Percentiles rank a stretch among this genome's conserved stretches.
Evolutionary conservation across 30 jellyfish, hydroid and myxozoan species (phyloP).

Genomic region (Chrysaora quinquecirrha): DNA sequence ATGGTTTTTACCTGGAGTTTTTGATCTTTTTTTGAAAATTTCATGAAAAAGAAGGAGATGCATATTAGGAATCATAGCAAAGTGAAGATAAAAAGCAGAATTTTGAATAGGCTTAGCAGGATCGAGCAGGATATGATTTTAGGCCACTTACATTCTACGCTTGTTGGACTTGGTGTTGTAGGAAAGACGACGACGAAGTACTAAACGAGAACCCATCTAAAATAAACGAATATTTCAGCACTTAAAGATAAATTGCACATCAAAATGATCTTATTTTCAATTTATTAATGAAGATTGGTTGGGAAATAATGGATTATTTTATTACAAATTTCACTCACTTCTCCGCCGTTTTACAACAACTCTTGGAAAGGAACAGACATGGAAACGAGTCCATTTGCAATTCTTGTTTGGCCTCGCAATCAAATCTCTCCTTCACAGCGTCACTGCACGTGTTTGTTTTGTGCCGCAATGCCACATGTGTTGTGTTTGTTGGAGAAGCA

Average conservation of each 20-base stretch:
- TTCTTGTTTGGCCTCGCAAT: conserved; percentile 37
- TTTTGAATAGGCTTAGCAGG: too few species aligned
- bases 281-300: neutral
- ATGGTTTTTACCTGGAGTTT: conserved; percentile 80
- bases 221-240: neutral
- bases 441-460: too few species aligned
- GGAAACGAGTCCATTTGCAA: conserved; percentile 9
- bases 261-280: neutral
- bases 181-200: conserved; percentile 93
- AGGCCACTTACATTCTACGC: conserved; percentile 93
- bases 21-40: conserved; percentile 75
- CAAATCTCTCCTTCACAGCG: too few species aligned
- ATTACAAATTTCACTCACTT: neutral
- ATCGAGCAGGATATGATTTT: too few species aligned
- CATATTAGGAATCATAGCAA: too few species aligned
- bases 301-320: neutral
- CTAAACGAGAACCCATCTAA: conserved; percentile 93
- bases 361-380: neutral
- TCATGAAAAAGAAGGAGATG: too few species aligned
- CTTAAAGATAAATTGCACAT: neutral
- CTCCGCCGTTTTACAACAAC: conserved; percentile 5
- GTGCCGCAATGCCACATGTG: too few species aligned
- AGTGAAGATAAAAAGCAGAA: too few species aligned
- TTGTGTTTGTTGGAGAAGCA: too few species aligned
- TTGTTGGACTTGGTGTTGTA: conserved; percentile 97